Conservation (phyloP, 2,888 invertebrate genomes). For the Isoperla grammatica region DNA sequence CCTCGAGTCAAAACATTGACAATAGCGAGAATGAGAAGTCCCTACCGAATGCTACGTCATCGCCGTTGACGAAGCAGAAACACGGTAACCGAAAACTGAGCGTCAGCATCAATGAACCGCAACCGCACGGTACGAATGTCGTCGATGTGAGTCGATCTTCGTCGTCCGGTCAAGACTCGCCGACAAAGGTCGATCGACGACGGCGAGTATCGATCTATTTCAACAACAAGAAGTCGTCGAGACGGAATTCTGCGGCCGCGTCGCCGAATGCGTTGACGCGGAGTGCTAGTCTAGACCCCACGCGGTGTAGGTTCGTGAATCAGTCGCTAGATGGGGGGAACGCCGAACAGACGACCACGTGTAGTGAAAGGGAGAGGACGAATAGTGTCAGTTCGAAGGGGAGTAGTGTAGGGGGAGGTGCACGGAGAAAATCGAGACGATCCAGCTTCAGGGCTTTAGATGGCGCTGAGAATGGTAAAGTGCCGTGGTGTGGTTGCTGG, state of each 20-base stretch:
- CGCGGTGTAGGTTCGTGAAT: slow-evolving; percentile 2
- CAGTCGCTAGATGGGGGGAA: neutral
- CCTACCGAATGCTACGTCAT: slow-evolving; percentile 11
- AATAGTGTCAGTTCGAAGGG: slow-evolving; percentile 60
- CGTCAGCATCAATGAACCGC: slow-evolving; percentile 13
- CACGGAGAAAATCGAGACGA: slow-evolving; percentile 54
- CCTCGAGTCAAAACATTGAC: neutral
- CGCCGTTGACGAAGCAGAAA: slow-evolving; percentile 8
- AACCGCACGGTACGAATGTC: neutral
- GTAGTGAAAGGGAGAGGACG: slow-evolving; percentile 60
- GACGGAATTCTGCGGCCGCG: neutral
- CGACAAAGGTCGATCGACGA: slow-evolving; percentile 39
- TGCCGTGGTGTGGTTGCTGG: slow-evolving; percentile 84
- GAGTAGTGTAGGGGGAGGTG: slow-evolving; percentile 50
- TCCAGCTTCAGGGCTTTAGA: slow-evolving; percentile 52
- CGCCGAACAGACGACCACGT: slow-evolving; percentile 33
- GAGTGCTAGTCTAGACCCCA: slow-evolving; percentile 15
- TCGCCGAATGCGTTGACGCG: neutral
- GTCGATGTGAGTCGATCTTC: slow-evolving; percentile 36
- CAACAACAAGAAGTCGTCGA: slow-evolving; percentile 34
- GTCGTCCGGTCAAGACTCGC: slow-evolving; percentile 45
- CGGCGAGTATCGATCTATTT: slow-evolving; percentile 46
- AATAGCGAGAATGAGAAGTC: neutral
- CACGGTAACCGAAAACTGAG: slow-evolving; percentile 15
- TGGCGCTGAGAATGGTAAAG: slow-evolving; percentile 43